These are phyloP conservation scores for Rallus crepitans DNA, from an alignment of 2,797 vertebrate genomes.

Conservation along the genomic window DNA sequence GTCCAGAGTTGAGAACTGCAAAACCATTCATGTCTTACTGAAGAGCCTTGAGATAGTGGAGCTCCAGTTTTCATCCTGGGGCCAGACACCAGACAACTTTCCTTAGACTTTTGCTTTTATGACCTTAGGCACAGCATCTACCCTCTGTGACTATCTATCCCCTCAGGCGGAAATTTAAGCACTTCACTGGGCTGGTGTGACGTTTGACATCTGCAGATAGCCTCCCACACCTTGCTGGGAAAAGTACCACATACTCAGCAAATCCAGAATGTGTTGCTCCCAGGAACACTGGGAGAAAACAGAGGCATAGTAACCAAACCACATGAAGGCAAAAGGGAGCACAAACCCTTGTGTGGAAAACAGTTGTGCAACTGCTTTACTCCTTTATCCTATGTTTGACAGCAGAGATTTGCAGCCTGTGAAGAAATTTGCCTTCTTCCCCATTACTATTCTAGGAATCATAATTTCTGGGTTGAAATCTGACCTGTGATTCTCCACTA, in stretches of 20 bases:
- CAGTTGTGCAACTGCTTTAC: background rate
- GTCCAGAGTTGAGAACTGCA: background rate
- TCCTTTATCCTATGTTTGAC: background rate
- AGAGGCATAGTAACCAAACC: background rate
- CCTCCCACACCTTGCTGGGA: fast-evolving
- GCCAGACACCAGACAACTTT: background rate
- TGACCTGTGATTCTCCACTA: background rate
- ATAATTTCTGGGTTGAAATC: slow-evolving; percentile 20
- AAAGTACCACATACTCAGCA: background rate
- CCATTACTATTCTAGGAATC: background rate
- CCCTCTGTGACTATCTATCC: background rate
- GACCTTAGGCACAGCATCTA: background rate
- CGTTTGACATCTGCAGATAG: background rate
- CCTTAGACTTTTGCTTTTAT: background rate
- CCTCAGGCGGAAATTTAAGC: background rate
- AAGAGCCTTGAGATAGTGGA: background rate
- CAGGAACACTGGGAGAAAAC: background rate
- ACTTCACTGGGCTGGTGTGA: background rate
- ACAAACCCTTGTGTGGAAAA: background rate
- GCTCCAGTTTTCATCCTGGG: background rate
- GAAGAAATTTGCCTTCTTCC: background rate
- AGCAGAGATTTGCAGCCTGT: background rate
- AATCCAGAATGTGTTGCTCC: background rate
- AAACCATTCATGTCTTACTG: background rate
- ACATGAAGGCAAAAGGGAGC: background rate